Evolutionary conservation across 2,797 vertebrate genomes (phyloP).

Genomic region (Fistularia commersonii): DNA sequence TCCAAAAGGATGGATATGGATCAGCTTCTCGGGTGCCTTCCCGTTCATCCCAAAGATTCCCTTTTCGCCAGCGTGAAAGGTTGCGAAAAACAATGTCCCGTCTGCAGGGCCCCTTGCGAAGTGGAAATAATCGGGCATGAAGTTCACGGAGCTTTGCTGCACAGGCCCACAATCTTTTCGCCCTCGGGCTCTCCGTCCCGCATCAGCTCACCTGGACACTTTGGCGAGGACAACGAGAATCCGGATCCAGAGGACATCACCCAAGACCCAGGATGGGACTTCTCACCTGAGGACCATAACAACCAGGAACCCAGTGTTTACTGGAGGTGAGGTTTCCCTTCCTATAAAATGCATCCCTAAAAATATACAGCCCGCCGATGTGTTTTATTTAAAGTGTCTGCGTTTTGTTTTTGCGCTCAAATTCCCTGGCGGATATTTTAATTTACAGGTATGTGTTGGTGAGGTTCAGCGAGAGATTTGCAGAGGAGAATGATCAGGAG

Average conservation of each 20-base stretch:
- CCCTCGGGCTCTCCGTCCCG: constrained; percentile 32
- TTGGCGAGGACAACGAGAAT: constrained; percentile 17
- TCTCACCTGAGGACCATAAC: constrained; percentile 27
- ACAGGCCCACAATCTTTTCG: constrained; percentile 63
- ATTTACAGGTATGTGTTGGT: constrained; percentile 58
- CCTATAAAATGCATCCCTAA: background rate
- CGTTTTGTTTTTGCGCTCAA: background rate
- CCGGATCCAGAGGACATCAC: constrained; percentile 17
- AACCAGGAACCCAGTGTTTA: constrained; percentile 37
- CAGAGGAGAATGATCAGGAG: constrained; percentile 45
- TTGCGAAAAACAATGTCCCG: constrained; percentile 66
- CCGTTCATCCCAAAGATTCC: constrained; percentile 50
- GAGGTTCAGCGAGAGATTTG: constrained; percentile 65
- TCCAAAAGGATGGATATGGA: constrained; percentile 31
- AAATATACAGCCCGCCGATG: background rate
- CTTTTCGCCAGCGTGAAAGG: constrained; percentile 61
- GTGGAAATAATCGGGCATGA: constrained; percentile 44
- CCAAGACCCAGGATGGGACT: constrained; percentile 52
- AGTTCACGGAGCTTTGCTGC: constrained; percentile 57
- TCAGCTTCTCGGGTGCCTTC: constrained; percentile 51
- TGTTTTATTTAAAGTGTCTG: background rate
- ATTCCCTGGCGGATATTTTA: background rate
- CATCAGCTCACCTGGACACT: constrained; percentile 26
- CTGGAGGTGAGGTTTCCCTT: constrained; percentile 60
- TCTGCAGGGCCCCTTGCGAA: constrained; percentile 69